Conservation (phyloP, 2,888 invertebrate species). For the Eristalinus aeneus region DNA sequence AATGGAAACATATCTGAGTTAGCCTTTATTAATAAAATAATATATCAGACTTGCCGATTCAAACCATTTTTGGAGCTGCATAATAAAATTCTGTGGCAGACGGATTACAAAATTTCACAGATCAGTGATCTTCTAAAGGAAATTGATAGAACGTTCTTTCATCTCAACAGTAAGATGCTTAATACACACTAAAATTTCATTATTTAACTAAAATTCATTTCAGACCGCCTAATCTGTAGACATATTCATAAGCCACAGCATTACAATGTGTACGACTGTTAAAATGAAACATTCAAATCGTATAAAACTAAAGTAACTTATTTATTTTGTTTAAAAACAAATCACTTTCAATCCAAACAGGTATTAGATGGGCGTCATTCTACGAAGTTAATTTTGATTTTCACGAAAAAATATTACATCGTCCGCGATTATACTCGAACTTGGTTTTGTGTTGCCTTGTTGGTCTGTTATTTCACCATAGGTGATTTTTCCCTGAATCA, state of each 20-base stretch:
- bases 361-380: conserved; percentile 29
- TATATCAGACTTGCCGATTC: conserved; percentile 14
- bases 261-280: conserved; percentile 16
- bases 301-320: conserved; percentile 45
- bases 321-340: conserved; percentile 41
- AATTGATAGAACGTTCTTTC: conserved; percentile 26
- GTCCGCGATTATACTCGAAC: conserved; percentile 92
- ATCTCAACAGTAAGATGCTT: conserved; percentile 27
- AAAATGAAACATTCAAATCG: not conserved
- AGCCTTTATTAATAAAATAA: not conserved
- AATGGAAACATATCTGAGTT: not conserved
- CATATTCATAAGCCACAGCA: conserved; percentile 31
- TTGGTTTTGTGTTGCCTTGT: conserved; percentile 86
- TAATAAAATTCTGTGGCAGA: conserved; percentile 18
- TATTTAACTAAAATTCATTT: no score
- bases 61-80: conserved; percentile 42
- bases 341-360: conserved; percentile 54
- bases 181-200: no score
- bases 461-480: conserved; percentile 92
- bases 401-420: conserved; percentile 91
- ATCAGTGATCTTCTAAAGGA: conserved; percentile 5
- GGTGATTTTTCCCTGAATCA: conserved; percentile 90
- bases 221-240: conserved; percentile 18
- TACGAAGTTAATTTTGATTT: conserved; percentile 72
- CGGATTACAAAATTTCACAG: conserved; percentile 16